Base-by-base conservation (phyloP, 2,797 vertebrate species). In the Mormyrops attenuatus region DNA sequence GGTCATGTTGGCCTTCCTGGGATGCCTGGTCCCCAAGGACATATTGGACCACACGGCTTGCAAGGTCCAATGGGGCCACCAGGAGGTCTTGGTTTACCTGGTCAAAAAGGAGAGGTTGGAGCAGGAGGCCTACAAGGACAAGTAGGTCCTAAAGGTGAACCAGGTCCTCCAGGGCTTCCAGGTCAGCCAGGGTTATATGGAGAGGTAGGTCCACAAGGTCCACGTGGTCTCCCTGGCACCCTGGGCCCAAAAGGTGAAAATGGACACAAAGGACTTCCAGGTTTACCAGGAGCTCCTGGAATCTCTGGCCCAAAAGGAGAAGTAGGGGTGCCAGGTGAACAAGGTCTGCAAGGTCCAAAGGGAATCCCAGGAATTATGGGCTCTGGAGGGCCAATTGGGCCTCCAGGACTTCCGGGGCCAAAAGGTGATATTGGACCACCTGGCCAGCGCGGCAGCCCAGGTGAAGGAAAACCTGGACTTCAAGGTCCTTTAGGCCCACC, bases 351-450 rank as follows among this genome's bases (percentile, higher is more conserved):
- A 91, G 98, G 98, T 0, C 96, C 97, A 60, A 95, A 96, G 0
- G 98, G 98, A 90, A 99, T 99, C 90, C 98, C 98, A 0, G 98
- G 98, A 84, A 96, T 98, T 6, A 92, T 94, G 0, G 98, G 98
- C 80, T 97, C 97, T 44, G 97, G 97, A 0, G 98, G 98, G 9
- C 97, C 98, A 89, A 96, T 99, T 13, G 98, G 98, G 20, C 97
- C 97, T 73, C 98, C 98, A 0, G 98, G 98, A 30, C 93, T 96
- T 90, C 97, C 97, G 0, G 98, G 98, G 1, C 95, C 92, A 0
- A 99, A 99, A 94, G 98, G 98, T 0, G 97, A 99, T 90, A 95
- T 94, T 0, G 98, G 98, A 1, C 90, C 93, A 50, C 95, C 96
- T 0, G 98, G 99, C 0, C 96, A 97, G 88, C 97, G 97, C 0